A percentile compares a stretch with the other conserved stretches of the same genome.
Evolutionary conservation across 2,113 vertebrate genomes (phyloP).

Genomic region (Orcinus orca): DNA sequence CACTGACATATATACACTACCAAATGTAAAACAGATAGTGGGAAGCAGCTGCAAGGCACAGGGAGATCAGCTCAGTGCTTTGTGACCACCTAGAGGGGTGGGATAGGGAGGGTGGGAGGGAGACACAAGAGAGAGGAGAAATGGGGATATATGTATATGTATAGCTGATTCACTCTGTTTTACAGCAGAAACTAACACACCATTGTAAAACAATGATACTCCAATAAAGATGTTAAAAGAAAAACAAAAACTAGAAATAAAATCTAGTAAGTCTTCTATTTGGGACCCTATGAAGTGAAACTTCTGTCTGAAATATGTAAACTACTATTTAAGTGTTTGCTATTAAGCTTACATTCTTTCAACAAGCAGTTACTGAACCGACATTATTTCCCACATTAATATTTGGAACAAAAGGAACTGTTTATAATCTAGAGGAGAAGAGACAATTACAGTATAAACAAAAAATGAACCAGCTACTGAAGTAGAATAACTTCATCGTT

Average conservation of each 20-base stretch:
- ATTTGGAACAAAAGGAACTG: not conserved
- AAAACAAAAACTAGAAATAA: constrained; percentile 6
- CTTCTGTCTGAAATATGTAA: constrained; percentile 7
- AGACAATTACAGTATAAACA: not conserved
- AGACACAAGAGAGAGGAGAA: too few relatives aligned
- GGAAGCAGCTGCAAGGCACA: too few relatives aligned
- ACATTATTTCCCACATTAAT: not conserved
- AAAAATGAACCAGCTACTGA: not conserved
- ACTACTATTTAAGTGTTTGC: not conserved
- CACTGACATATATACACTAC: too few relatives aligned
- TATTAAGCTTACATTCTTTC: not conserved
- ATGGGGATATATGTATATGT: too few relatives aligned
- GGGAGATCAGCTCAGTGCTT: too few relatives aligned
- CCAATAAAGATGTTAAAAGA: too few relatives aligned
- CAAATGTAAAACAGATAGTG: too few relatives aligned
- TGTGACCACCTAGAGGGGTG: too few relatives aligned
- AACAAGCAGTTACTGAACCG: not conserved
- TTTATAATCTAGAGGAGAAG: constrained; percentile 13
- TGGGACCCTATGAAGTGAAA: not conserved
- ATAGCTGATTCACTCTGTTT: too few relatives aligned
- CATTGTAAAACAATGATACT: too few relatives aligned
- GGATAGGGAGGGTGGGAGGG: too few relatives aligned
- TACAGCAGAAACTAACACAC: too few relatives aligned
- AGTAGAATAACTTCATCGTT: not conserved
- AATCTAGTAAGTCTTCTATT: not conserved